Evolutionary conservation across 2,797 vertebrate species (phyloP).

Genomic region (Sebastes aleutianus): DNA sequence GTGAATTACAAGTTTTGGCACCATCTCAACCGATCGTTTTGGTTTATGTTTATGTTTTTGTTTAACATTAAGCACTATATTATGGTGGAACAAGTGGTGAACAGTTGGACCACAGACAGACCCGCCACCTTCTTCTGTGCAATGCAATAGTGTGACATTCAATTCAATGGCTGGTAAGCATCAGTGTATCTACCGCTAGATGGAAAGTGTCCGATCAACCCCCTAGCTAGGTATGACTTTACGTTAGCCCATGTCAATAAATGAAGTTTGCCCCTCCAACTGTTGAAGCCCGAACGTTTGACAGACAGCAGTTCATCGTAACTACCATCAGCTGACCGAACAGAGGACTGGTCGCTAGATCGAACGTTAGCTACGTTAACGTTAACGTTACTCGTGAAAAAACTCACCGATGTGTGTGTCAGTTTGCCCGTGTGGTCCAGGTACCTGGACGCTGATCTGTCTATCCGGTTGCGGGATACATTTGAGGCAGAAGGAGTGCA

Average conservation of each 20-base stretch:
- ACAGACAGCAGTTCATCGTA: not conserved
- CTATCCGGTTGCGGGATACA: conserved; percentile 94
- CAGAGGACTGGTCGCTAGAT: not conserved
- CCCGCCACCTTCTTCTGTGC: not conserved
- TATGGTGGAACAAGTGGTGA: not conserved
- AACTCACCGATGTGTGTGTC: conserved; percentile 94
- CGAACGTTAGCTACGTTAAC: not conserved
- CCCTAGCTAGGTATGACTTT: not conserved
- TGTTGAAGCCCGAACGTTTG: not conserved
- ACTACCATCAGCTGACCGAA: not conserved
- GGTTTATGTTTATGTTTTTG: not conserved
- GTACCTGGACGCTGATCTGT: conserved; percentile 91
- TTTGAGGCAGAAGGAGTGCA: conserved; percentile 96
- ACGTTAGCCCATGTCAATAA: not conserved
- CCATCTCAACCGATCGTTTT: not conserved
- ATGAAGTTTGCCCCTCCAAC: not conserved
- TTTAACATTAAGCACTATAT: not conserved
- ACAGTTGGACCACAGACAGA: not conserved
- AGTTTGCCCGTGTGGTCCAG: conserved; percentile 90
- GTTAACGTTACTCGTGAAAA: not conserved
- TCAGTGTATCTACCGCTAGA: not conserved
- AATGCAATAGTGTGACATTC: not conserved
- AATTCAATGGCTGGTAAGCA: not conserved
- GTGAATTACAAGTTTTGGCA: not conserved
- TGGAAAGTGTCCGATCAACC: not conserved